These are phyloP conservation scores for Pecten maximus DNA, from an alignment of 2,888 invertebrate species.

Conservation along the genomic window DNA sequence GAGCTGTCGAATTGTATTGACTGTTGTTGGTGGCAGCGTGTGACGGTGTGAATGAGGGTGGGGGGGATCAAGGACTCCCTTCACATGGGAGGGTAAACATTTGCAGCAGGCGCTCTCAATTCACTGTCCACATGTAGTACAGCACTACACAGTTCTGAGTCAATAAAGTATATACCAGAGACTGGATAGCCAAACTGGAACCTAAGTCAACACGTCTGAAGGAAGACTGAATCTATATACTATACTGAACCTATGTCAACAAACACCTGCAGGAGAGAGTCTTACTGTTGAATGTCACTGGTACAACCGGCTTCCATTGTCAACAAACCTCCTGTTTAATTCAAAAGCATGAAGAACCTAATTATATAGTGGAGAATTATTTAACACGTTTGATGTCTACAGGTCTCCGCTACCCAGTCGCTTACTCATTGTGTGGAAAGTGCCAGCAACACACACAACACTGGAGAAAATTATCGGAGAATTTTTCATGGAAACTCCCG, in stretches of 20 bases:
- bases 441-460: not conserved
- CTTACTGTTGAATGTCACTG: slow-evolving; percentile 15
- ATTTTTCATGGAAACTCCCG: slow-evolving; percentile 26
- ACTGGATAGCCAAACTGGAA: slow-evolving; percentile 28
- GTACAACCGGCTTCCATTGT: slow-evolving; percentile 14
- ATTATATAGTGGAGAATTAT: slow-evolving; percentile 24
- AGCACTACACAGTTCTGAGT: slow-evolving; percentile 11
- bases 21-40: slow-evolving; percentile 20
- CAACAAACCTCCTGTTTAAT: not conserved
- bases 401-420: not conserved
- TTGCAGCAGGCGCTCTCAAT: not conserved
- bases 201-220: slow-evolving; percentile 40
- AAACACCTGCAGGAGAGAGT: slow-evolving; percentile 22
- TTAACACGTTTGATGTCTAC: slow-evolving; percentile 21
- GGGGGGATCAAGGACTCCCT: not conserved
- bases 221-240: slow-evolving; percentile 30
- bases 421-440: not conserved
- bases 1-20: slow-evolving; percentile 25
- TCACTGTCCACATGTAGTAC: not conserved
- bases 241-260: not conserved
- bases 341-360: not conserved
- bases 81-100: slow-evolving; percentile 28
- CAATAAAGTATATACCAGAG: not conserved
- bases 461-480: slow-evolving; percentile 8
- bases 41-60: slow-evolving; percentile 29